Base-by-base conservation (phyloP, 2,797 vertebrate species). In the Lepilemur septentrionalis region DNA sequence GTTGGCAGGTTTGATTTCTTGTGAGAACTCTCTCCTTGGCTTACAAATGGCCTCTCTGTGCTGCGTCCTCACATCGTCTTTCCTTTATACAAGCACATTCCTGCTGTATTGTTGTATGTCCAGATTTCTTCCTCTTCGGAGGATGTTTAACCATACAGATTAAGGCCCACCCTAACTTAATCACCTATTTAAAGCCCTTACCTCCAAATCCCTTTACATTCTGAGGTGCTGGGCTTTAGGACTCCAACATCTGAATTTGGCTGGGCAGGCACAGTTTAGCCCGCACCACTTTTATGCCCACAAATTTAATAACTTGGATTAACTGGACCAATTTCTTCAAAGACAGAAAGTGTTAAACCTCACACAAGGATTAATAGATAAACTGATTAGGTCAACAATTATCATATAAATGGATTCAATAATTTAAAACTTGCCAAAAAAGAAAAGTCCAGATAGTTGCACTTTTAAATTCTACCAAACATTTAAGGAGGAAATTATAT, bases 61-160 rank as follows among this genome's bases (percentile, higher is more conserved):
- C 4, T 52, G 13, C 22, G 4, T 41, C 46, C 3, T 78, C n/a
- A 65, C 70, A 11, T 41, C 5, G 1, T 28, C 30, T 88, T 48
- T 48, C 55, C 23, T 88, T 22, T 10, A 15, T 17, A 14, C 23
- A 61, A 75, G 41, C 1, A 18, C 23, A 41, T 73, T 46, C 28
- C 10, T 57, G 17, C 2, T 23, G 10, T 52, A 6, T 50, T 46
- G 52, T 13, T 46, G 7, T 78, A 6, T 78, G 17, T 65, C 63
- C 20, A 41, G 1, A 52, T 41, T 67, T 30, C 7, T 30, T 14
- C 11, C 18, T 65, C 38, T 46, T 46, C 30, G 25, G 63, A 14
- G 12, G 0, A 43, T 4, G 2, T 3, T n/a, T n/a, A 65, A 18
- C 5, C 20, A n/a, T 3, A 79, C 1, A 14, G 46, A 79, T 10